Evolutionary conservation across 2,888 invertebrate genomes (phyloP).

Genomic region (Lutraria lutraria): DNA sequence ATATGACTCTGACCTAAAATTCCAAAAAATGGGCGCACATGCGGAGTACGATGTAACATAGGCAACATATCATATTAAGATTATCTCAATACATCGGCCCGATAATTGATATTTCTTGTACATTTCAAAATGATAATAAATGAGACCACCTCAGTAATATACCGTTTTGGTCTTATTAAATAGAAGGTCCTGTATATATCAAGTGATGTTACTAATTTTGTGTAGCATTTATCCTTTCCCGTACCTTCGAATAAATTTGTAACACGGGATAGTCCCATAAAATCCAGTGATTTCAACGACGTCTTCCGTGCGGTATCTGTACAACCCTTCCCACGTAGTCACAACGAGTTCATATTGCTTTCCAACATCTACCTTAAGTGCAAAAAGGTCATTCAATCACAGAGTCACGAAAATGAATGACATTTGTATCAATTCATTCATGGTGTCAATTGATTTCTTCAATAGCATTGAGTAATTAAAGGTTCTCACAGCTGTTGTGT

Average conservation of each 20-base stretch:
- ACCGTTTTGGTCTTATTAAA: background rate
- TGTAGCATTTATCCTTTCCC: background rate
- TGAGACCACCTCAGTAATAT: no score
- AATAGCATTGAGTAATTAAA: background rate
- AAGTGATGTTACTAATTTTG: no score
- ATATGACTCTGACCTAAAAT: background rate
- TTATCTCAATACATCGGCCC: no score
- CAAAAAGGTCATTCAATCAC: background rate
- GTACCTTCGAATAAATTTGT: constrained; percentile 65
- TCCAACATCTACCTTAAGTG: constrained; percentile 60
- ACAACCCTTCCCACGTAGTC: constrained; percentile 70
- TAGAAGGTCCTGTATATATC: background rate
- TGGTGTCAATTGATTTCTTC: background rate
- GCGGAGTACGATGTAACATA: no score
- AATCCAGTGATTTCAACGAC: constrained; percentile 64
- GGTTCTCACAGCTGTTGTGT: background rate
- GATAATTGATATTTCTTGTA: no score
- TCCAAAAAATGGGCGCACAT: background rate
- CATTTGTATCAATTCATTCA: background rate
- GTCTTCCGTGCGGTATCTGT: constrained; percentile 70
- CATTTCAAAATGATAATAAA: no score
- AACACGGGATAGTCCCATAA: constrained; percentile 64
- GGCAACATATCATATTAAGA: no score
- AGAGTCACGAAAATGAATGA: background rate
- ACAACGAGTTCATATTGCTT: constrained; percentile 68